These are phyloP conservation scores for Rattus norvegicus DNA, from an alignment of 2,113 vertebrate genomes.

Conservation along the genomic window GRCr8 NC_086020.1:30119001-30119500, in stretches of 20 bases:
- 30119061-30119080: background rate
- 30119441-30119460: too few relatives aligned
- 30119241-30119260: slow-evolving; percentile 20
- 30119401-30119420: slow-evolving; percentile 71
- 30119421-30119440: slow-evolving; percentile 75
- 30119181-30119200: slow-evolving; percentile 73
- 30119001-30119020: slow-evolving; percentile 73
- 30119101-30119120: background rate
- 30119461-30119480: background rate
- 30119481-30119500: background rate
- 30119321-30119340: background rate
- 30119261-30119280: background rate
- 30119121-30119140: background rate
- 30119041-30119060: background rate
- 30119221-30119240: slow-evolving; percentile 73
- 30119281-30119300: slow-evolving; percentile 75
- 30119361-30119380: background rate
- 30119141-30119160: background rate
- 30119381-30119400: background rate
- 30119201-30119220: slow-evolving; percentile 77
- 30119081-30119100: background rate
- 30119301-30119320: slow-evolving; percentile 66
- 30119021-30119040: slow-evolving; percentile 25
- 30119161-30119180: slow-evolving; percentile 51
- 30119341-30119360: background rate